These are phyloP conservation scores for Cryptotis parvus DNA, from an alignment of 2,113 vertebrate species.

Conservation along the genomic window DNA sequence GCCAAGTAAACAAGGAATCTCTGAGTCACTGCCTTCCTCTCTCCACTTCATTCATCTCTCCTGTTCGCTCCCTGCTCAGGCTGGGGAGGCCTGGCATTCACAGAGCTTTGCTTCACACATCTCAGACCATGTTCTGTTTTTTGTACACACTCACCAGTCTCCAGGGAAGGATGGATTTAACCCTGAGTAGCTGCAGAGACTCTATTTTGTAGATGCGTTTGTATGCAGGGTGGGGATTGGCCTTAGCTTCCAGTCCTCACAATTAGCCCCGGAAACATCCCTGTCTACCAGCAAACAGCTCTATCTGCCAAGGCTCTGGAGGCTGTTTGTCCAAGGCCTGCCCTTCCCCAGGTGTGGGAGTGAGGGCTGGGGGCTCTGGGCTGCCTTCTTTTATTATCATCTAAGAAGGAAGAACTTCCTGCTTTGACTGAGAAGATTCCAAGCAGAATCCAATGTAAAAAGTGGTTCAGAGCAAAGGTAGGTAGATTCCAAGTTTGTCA, in stretches of 20 bases:
- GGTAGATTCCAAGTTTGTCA: neutral
- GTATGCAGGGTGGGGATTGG: neutral
- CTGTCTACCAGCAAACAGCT: neutral
- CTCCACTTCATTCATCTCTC: neutral
- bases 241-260: neutral
- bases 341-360: neutral
- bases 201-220: neutral
- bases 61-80: conserved; percentile 20
- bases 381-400: neutral
- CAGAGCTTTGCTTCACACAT: neutral
- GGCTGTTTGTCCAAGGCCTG: conserved; percentile 4
- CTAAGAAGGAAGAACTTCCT: neutral
- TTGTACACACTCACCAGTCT: neutral
- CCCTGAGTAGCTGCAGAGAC: neutral
- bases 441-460: neutral
- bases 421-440: conserved; percentile 6
- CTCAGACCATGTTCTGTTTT: neutral
- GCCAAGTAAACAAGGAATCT: conserved; percentile 66
- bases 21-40: conserved; percentile 47
- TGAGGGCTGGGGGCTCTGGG: neutral
- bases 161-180: neutral
- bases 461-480: neutral
- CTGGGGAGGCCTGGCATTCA: neutral
- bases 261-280: neutral
- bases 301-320: neutral